Evolutionary conservation across 53 echinoderm and acorn worm genomes (phyloP), one percentile per base, ranked within the genome.

Genomic region (Arbacia lixula): DNA sequence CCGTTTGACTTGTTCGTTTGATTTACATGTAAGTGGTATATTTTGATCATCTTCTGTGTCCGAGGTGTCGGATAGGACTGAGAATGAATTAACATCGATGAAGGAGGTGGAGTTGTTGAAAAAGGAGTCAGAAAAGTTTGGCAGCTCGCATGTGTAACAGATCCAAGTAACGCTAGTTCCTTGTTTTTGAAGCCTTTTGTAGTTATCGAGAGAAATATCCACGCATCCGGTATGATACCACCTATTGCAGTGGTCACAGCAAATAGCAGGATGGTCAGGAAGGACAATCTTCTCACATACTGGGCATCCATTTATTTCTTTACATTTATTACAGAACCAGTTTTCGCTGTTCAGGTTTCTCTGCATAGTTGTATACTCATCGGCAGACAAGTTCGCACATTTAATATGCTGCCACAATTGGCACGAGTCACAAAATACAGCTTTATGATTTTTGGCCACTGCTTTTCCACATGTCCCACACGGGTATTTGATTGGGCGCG

Each of bases 221-320:
- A n/a, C n/a, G n/a, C n/a, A n/a, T n/a, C n/a, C n/a, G n/a, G n/a
- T n/a, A n/a, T n/a, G n/a, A 46, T 46, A 46, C 49, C 49, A 46
- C 49, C 49, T 46, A 46, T 46, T 14, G 49, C 49, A 46, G 49
- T 46, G 49, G 14, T 46, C 49, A 46, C 49, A 46, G 49, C 49
- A 46, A 46, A 46, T 14, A 14, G 49, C 49, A 8, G 49, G 49
- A 46, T 22, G 30, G 22, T 63, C 63, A 63, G 22, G 25, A 9
- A 63, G 63, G 5, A 63, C 63, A 4, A 63, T 63, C 28, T 63
- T 63, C 5, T 63, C 63, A 28, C 63, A 63, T 63, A 63, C 63
- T 63, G 63, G 63, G 29, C 63, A 63, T 63, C 63, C 63, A 63
- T 63, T 63, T 28, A 26, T 63, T 63, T 63, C 63, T 63, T 26